Base-by-base conservation (phyloP, 2,113 vertebrate species). In the Pterophyllum scalare region DNA sequence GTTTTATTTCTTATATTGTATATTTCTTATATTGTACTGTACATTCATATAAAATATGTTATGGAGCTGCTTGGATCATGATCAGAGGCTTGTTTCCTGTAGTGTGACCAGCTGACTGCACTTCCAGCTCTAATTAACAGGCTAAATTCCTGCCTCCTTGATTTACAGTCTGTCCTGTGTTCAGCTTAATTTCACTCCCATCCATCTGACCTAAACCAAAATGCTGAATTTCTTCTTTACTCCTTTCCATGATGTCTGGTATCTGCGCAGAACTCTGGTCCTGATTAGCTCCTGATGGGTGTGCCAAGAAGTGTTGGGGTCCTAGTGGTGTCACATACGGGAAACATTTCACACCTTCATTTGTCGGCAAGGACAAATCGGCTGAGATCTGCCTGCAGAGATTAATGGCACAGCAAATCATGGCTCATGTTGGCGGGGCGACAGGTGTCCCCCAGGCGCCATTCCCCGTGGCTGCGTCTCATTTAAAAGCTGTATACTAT, bases 401-500 rank as follows among this genome's bases (percentile, higher is more conserved):
- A 95, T 94, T 92, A 94, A 92, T 94, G 91, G 91, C 87, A 83
- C 31, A 19, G 85, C 88, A 88, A 92, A 94, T 94, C 90, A 90
- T 82, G 83, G 91, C 89, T 90, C 89, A 79, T 80, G 91, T 92
- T 90, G 84, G 82, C 22, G 72, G 43, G 80, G 85, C 85, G 93
- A 90, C 93, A 89, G 92, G 91, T 88, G 28, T 82, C 91, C 83
- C 90, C 79, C 40, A 15, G 84, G 75, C 7, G 79, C 85, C 70
- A 82, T 87, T 92, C 87, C 92, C 78, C 61, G n/a, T 52, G 79
- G 91, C 88, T 87, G 88, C 80, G 46, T 90, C 90, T 95, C 93
- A 94, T 95, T 94, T 95, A 90, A 94, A 93, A 92, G 81, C 83
- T 14, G 75, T 92, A 90, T 91, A 91, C 93, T 94, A 87, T 91